Conservation (phyloP, 2,888 invertebrate genomes). For the Tineola bisselliella region DNA sequence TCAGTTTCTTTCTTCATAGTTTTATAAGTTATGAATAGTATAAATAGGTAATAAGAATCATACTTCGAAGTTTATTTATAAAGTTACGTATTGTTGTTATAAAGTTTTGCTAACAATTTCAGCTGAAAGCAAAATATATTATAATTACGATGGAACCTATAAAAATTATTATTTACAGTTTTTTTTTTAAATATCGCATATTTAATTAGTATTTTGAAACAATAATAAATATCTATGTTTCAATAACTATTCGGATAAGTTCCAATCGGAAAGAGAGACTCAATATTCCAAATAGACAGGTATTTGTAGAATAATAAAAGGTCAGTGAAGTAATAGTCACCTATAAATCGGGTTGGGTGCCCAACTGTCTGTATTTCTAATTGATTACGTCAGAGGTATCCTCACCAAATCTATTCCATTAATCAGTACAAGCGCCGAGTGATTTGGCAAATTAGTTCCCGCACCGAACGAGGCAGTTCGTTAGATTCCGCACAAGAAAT, state of each 20-base stretch:
- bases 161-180: no score
- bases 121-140: no score
- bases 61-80: not conserved
- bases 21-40: not conserved
- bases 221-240: no score
- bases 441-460: constrained; percentile 11
- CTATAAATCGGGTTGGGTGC: constrained; percentile 4
- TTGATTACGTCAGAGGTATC: constrained; percentile 11
- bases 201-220: no score
- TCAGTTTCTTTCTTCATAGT: not conserved
- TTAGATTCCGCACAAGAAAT: constrained; percentile 8
- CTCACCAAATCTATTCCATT: constrained; percentile 5
- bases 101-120: no score
- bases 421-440: constrained; percentile 11
- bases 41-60: not conserved
- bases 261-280: no score
- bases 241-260: no score
- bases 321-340: not conserved
- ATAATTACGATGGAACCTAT: no score
- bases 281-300: no score
- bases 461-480: not conserved
- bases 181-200: no score
- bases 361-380: constrained; percentile 5
- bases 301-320: no score
- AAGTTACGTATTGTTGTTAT: not conserved